Percentiles rank a stretch among this genome's conserved stretches.
Conservation (phyloP, 2,113 vertebrate species). For the Lagenorhynchus albirostris region DNA sequence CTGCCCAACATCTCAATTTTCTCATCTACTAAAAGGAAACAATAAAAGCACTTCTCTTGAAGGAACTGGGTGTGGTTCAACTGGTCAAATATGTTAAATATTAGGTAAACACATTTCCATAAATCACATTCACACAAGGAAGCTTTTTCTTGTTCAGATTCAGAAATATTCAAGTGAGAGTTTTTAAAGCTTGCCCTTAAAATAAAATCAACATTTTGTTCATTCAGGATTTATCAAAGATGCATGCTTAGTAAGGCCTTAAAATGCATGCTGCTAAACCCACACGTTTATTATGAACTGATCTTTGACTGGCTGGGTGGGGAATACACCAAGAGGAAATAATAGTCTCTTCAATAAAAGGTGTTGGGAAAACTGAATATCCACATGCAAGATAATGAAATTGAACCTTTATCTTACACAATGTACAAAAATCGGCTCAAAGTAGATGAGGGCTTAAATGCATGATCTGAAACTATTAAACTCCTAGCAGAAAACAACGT, state of each 20-base stretch:
- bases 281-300: not conserved
- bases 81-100: slow-evolving; percentile 48
- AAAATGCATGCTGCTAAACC: not conserved
- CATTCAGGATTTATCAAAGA: slow-evolving; percentile 10
- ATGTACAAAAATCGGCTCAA: not conserved
- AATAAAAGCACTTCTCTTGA: slow-evolving; percentile 41
- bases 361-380: not conserved
- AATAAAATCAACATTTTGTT: slow-evolving; percentile 34
- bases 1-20: slow-evolving; percentile 58
- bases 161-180: not conserved
- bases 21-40: slow-evolving; percentile 66
- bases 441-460: not conserved
- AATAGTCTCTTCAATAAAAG: not conserved
- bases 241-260: not conserved
- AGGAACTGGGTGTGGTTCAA: slow-evolving; percentile 58
- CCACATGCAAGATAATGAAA: not conserved
- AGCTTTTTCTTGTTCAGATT: not conserved
- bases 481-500: not conserved
- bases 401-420: not conserved
- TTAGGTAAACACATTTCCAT: slow-evolving; percentile 38
- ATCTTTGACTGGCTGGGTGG: not conserved
- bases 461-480: not conserved
- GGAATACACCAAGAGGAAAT: not conserved
- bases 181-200: slow-evolving; percentile 21
- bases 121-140: not conserved